phyloP scores from a whole-genome alignment of 2,113 vertebrate species.

The Nasalis larvatus region DNA sequence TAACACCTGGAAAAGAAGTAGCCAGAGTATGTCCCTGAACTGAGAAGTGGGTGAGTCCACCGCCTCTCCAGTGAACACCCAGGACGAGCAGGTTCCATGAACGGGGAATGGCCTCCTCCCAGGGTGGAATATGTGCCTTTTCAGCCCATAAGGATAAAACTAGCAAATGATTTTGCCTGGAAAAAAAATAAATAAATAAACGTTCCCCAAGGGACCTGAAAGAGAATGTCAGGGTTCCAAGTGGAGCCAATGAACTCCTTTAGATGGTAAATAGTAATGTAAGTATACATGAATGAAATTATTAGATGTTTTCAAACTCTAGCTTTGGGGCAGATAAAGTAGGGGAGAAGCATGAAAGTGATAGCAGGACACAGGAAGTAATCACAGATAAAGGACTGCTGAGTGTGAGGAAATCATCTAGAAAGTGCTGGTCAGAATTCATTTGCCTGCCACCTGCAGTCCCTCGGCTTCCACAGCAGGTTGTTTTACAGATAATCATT shows the following conservation, averaged over 20 bases:
- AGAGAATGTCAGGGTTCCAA: background rate
- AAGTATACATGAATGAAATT: background rate
- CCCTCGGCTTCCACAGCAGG: background rate
- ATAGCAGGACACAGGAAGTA: background rate
- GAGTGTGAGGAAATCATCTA: background rate
- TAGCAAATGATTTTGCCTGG: background rate
- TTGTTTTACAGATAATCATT: background rate
- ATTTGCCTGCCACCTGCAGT: background rate
- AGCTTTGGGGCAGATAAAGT: background rate
- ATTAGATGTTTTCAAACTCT: background rate
- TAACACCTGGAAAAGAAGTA: background rate
- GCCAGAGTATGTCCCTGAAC: background rate
- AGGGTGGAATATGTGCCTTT: background rate
- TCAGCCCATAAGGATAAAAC: background rate
- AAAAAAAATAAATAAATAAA: background rate
- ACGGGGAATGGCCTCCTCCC: background rate
- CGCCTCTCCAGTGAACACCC: rapidly evolving
- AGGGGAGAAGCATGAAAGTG: background rate
- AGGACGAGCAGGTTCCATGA: background rate
- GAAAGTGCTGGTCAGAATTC: background rate
- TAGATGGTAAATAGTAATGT: background rate
- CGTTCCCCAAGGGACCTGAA: background rate
- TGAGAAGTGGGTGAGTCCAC: background rate
- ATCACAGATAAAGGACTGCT: background rate
- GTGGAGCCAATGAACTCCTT: background rate